Evolutionary conservation across 2,888 invertebrate species (phyloP).

Genomic region (Pardosa pseudoannulata): DNA sequence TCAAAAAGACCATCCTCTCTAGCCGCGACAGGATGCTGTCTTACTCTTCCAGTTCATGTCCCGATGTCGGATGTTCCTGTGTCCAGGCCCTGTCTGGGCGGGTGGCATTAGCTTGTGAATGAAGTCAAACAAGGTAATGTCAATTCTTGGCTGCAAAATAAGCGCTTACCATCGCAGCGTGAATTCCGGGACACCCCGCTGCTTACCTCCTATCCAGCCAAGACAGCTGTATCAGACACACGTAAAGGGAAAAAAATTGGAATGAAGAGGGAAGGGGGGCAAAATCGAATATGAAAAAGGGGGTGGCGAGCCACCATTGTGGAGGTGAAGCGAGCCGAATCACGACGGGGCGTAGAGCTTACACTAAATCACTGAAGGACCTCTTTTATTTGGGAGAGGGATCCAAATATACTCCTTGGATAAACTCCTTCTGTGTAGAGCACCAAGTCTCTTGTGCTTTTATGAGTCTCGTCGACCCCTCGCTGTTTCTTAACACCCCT

Average conservation of each 20-base stretch:
- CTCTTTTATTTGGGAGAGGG: slow-evolving; percentile 38
- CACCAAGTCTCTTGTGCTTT: slow-evolving; percentile 40
- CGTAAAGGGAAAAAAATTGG: slow-evolving; percentile 1
- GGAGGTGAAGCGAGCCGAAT: slow-evolving; percentile 36
- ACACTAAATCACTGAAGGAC: slow-evolving; percentile 60
- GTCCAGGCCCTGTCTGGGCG: neutral
- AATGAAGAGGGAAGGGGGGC: neutral
- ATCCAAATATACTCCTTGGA: slow-evolving; percentile 61
- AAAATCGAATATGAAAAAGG: slow-evolving; percentile 15
- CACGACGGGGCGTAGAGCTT: slow-evolving; percentile 66
- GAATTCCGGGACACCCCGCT: slow-evolving; percentile 24
- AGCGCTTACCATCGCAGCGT: slow-evolving; percentile 60
- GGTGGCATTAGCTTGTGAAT: slow-evolving; percentile 12
- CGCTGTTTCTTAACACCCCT: slow-evolving; percentile 62
- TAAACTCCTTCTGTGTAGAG: slow-evolving; percentile 38
- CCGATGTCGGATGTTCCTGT: too few relatives aligned
- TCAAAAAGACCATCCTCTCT: too few relatives aligned
- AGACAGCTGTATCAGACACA: slow-evolving; percentile 67
- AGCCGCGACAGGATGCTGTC: too few relatives aligned
- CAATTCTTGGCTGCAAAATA: slow-evolving; percentile 49
- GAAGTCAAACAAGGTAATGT: slow-evolving; percentile 29
- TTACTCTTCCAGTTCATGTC: too few relatives aligned
- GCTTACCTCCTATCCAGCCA: slow-evolving; percentile 2
- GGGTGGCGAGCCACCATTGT: slow-evolving; percentile 55
- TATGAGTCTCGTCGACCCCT: slow-evolving; percentile 42